A percentile compares a stretch with the other conserved stretches of the same genome.
Evolutionary conservation across 2,888 invertebrate species (phyloP).

Genomic region (Bursaphelenchus okinawaensis): DNA sequence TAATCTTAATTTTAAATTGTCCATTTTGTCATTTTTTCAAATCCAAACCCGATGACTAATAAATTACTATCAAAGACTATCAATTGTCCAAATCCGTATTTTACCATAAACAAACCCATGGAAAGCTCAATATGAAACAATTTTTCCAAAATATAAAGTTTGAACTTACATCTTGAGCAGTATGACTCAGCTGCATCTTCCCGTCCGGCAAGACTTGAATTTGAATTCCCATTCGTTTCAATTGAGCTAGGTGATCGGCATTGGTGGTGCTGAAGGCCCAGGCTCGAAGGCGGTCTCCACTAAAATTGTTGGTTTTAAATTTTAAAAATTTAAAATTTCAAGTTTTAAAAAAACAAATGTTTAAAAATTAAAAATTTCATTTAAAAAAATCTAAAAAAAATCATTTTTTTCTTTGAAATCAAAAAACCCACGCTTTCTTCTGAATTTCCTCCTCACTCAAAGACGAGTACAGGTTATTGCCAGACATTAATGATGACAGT

Average conservation of each 20-base stretch:
- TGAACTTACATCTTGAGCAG: constrained; percentile 71
- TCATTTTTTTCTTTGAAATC: background rate
- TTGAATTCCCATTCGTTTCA: constrained; percentile 89
- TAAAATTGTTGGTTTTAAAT: constrained; percentile 20
- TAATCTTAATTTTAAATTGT: too few relatives aligned
- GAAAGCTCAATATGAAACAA: too few relatives aligned
- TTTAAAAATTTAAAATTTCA: constrained; percentile 10
- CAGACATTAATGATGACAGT: background rate
- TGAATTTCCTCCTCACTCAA: constrained; percentile 4
- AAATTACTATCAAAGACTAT: too few relatives aligned
- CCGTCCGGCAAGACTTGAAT: constrained; percentile 75
- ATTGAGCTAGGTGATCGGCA: constrained; percentile 76
- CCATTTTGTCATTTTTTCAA: too few relatives aligned
- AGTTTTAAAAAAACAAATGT: too few relatives aligned
- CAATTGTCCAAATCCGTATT: too few relatives aligned
- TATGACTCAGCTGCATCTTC: constrained; percentile 80
- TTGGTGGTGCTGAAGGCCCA: constrained; percentile 70
- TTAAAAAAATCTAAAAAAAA: background rate
- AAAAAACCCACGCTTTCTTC: constrained; percentile 16
- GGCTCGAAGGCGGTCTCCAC: constrained; percentile 57
- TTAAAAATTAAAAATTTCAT: constrained; percentile 4
- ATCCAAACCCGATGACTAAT: too few relatives aligned
- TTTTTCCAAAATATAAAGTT: too few relatives aligned
- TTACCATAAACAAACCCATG: too few relatives aligned
- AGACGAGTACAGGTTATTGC: background rate